These are phyloP conservation scores for Ardeotis arabs DNA, from an alignment of 2,113 vertebrate species.

Conservation along the genomic window DNA sequence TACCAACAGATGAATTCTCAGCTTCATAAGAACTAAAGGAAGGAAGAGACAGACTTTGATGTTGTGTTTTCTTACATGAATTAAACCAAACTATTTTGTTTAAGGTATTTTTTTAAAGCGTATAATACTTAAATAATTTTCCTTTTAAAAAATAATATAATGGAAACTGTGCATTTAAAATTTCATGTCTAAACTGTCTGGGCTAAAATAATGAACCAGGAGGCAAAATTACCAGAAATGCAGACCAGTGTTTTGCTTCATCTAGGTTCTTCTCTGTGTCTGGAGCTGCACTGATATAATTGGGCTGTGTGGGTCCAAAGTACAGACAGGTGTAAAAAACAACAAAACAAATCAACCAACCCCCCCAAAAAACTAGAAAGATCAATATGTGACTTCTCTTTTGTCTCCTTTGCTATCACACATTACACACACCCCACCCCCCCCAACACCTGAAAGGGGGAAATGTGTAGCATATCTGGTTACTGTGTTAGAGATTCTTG, in stretches of 20 bases:
- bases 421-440: accelerated
- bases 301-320: background rate
- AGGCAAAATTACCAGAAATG: background rate
- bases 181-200: background rate
- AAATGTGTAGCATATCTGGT: background rate
- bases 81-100: background rate
- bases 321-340: background rate
- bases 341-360: background rate
- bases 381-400: background rate
- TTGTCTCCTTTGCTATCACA: background rate
- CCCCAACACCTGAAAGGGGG: background rate
- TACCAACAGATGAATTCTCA: background rate
- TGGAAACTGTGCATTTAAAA: background rate
- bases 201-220: background rate
- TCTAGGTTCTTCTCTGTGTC: background rate
- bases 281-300: background rate
- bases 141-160: background rate
- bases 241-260: background rate
- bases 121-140: background rate
- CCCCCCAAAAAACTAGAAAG: background rate
- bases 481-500: accelerated
- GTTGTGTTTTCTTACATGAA: background rate
- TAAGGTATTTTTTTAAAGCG: background rate
- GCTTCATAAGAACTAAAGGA: background rate
- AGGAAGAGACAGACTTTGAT: background rate